phyloP scores from a whole-genome alignment of 2,888 invertebrate genomes.

The Brachycybe producta region DNA sequence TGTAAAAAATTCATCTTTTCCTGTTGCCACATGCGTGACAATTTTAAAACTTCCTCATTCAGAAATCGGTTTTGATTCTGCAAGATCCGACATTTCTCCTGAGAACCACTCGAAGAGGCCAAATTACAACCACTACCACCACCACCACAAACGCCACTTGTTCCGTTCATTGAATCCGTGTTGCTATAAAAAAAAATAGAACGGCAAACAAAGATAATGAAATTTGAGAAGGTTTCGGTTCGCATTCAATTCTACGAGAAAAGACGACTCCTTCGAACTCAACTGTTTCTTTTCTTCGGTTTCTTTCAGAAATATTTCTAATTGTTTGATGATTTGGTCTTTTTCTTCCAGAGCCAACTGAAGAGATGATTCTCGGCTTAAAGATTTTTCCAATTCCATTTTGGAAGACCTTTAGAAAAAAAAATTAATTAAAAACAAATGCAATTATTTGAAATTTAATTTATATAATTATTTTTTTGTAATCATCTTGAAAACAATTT shows the following conservation, averaged over 20 bases:
- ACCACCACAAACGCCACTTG: too few species aligned
- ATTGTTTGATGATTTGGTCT: conserved; percentile 30
- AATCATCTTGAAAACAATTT: too few species aligned
- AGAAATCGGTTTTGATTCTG: conserved; percentile 39
- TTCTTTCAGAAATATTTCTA: conserved; percentile 28
- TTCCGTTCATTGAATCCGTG: too few species aligned
- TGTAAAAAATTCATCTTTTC: conserved; percentile 29
- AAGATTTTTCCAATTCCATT: conserved; percentile 33
- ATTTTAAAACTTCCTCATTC: conserved; percentile 38
- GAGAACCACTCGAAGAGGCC: conserved; percentile 1
- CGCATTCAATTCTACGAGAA: background rate
- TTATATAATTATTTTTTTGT: too few species aligned
- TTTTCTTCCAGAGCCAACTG: conserved; percentile 32
- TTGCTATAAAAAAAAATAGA: conserved; percentile 15
- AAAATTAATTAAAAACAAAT: background rate
- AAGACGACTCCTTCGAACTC: background rate
- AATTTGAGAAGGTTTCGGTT: background rate
- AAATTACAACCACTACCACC: background rate
- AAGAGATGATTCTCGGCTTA: conserved; percentile 33
- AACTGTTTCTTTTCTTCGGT: background rate
- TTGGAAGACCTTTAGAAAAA: conserved; percentile 29
- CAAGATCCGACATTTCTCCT: conserved; percentile 25
- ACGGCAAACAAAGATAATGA: conserved; percentile 3
- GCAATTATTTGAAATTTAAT: background rate
- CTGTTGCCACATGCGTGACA: conserved; percentile 32